Evolutionary conservation across 2,888 invertebrate genomes (phyloP), one percentile per base, ranked within the genome.

Genomic region (Xanthia icteritia): DNA sequence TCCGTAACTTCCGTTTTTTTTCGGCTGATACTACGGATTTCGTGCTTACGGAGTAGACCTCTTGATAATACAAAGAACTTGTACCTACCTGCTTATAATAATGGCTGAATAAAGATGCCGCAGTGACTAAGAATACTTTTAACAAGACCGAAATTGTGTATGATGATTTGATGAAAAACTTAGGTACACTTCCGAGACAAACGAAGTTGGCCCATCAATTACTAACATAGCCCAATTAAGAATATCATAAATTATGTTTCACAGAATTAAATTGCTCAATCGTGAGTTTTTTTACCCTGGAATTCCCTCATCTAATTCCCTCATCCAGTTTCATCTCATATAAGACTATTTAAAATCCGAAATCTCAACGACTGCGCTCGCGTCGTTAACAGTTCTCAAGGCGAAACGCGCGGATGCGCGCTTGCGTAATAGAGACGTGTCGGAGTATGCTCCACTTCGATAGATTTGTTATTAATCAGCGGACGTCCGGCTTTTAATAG

Each of bases 361-460:
- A 84, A 86, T 79, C 84, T 74, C 56, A 15, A 63, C 76, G 72
- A 51, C 48, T 76, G 71, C 63, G 73, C 81, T 56, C 73, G 80
- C 81, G 83, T 74, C 78, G 87, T 86, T 90, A 89, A 89, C 88
- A 86, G 86, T 45, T 84, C 81, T 88, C 91, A 93, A 93, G 93
- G 93, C 83, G 84, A 91, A 51, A 45, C 73, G 88, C 83, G 89
- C 83, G 86, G 88, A 88, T 86, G 88, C 86, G 86, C 81, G 85
- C 86, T 90, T 91, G 88, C 86, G 89, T 86, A 88, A 90, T 77
- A 51, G 48, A 80, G 73, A 77, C 85, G 77, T 76, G 48, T 23
- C 58, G 73, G 80, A 84, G 81, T 81, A 74, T 87, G 88, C 90
- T 91, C 91, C 79, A 90, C 83, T 80, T 78, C 72, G 73, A 79